Base-by-base conservation (phyloP, 2,888 invertebrate genomes). In the Melieria picta region DNA sequence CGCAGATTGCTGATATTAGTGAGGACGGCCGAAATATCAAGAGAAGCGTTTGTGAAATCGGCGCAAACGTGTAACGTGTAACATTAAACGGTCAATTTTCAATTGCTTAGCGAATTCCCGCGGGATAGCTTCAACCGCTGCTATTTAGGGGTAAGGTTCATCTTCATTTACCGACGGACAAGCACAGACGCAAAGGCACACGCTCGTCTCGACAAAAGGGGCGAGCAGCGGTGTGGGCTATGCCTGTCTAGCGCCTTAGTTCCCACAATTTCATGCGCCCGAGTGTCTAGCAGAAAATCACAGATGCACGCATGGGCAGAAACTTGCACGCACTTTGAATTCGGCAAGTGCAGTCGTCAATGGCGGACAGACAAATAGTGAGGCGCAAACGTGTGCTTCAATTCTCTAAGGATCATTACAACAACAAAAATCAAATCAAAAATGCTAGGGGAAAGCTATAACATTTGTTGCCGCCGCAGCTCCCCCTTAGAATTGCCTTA, bases 11-110 rank as follows among this genome's bases (percentile, higher is more conserved):
- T 30, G 30, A 30, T 30, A 30, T 30, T 30, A 30, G 30, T 30
- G 30, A 30, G 30, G 30, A 30, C 30, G 30, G 30, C 30, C 2
- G 30, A 30, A 30, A 30, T 30, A 30, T 30, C 30, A 46, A 42
- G 43, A 10, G 11, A 2, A n/a, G 64, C 9, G 13, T 55, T 52
- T 30, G n/a, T n/a, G 42, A 43, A 60, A 30, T 30, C 30, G 30
- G 30, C 30, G 30, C 30, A 50, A n/a, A 13, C 16, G 47, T 56
- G 65, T 69, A n/a, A 13, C 16, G 47, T 56, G 65, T 69, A 76
- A 78, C 81, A 84, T 85, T 84, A 85, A 82, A 81, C 83, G 84
- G 83, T 83, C 82, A 82, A 84, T 84, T 84, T 85, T 80, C 80
- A 82, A 81, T 80, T 83, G 80, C 43, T 70, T 65, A 47, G 52